Evolutionary conservation across 2,888 invertebrate species (phyloP), one percentile per base, ranked within the genome.

Genomic region (Timema cristinae): DNA sequence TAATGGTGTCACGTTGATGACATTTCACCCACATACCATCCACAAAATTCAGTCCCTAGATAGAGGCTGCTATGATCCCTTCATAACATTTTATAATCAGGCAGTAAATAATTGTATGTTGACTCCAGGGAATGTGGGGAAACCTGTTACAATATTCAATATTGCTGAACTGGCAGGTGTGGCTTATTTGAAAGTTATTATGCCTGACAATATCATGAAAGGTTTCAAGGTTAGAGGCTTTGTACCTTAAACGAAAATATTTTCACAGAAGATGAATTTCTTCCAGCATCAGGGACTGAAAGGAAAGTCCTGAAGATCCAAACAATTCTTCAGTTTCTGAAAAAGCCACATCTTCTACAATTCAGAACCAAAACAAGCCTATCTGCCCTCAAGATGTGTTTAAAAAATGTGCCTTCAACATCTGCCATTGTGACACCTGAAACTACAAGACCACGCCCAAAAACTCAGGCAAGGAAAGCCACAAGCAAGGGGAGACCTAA

Each of bases 91-190:
- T n/a, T n/a, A n/a, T n/a, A n/a, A 72, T 71, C 13, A 50, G 16
- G 67, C 51, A 9, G 49, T 67, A 50, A 52, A 67, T 50, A 52
- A 67, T 32, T 67, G 67, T 49, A 67, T 67, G 49, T 11, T 67
- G 48, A 47, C 63, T 11, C 63, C 63, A 11, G 63, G 63, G 48
- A 47, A 63, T 32, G 47, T 5, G 16, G 47, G 63, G 32, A 63
- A 63, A 63, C 63, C 7, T 11, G 32, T 63, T 13, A 63, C 47
- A 32, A 6, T 63, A 13, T 63, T 16, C n/a, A 50, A 67, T 48
- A 49, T 67, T 5, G 67, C 13, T 7, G 50, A 16, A 11, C 47
- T 67, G 50, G 16, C 51, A 15, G 67, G 67, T 48, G 49, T 50
- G 50, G 67, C 67, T 49, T 67, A 49, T 54, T n/a, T n/a, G 13